These are phyloP conservation scores for Leucophenga maculata DNA, from an alignment of 2,888 invertebrate genomes.

Conservation along the genomic window DNA sequence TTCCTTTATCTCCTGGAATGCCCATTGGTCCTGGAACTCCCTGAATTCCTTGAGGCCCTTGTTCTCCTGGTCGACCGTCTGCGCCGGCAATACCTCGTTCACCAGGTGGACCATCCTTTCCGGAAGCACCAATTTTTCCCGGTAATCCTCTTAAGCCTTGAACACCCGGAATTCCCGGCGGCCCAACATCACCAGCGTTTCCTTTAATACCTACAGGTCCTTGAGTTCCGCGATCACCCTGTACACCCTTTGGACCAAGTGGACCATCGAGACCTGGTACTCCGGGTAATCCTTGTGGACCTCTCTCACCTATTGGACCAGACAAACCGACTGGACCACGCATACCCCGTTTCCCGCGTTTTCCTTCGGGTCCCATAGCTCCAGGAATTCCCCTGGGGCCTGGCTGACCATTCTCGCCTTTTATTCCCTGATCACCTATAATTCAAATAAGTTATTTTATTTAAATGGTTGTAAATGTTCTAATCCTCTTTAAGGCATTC, in stretches of 20 bases:
- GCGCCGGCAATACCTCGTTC: constrained; percentile 85
- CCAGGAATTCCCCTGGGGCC: constrained; percentile 87
- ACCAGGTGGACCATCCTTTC: constrained; percentile 81
- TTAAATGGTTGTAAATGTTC: no score
- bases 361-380: constrained; percentile 81
- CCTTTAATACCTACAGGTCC: constrained; percentile 80
- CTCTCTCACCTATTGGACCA: constrained; percentile 82
- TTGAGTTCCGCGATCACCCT: constrained; percentile 81
- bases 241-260: constrained; percentile 82
- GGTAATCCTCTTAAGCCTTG: constrained; percentile 77
- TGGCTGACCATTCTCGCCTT: constrained; percentile 82
- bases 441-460: no score
- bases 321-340: constrained; percentile 82
- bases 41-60: constrained; percentile 84
- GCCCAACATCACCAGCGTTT: constrained; percentile 75
- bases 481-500: no score
- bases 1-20: constrained; percentile 76
- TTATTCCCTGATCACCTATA: constrained; percentile 79
- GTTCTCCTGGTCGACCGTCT: constrained; percentile 89
- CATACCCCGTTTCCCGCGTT: constrained; percentile 85
- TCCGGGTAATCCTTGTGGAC: constrained; percentile 54
- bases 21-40: constrained; percentile 86
- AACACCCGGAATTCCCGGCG: constrained; percentile 76
- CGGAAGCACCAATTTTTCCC: constrained; percentile 81
- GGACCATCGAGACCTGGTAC: constrained; percentile 85